phyloP scores from a whole-genome alignment of 2,797 vertebrate genomes.

The Hapalemur alaotrensis region DNA sequence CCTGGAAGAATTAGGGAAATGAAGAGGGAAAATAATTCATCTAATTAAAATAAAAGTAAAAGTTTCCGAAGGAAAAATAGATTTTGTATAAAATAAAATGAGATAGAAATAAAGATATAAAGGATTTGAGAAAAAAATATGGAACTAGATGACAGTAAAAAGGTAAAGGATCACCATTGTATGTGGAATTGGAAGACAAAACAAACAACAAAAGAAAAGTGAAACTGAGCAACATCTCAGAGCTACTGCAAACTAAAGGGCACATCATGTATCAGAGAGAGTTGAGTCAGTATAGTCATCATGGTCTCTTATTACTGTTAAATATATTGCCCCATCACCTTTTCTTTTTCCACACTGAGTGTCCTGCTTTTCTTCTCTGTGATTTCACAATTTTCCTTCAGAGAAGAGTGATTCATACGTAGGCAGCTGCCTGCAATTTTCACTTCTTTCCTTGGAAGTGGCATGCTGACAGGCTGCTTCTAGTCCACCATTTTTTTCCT shows the following conservation, averaged over 20 bases:
- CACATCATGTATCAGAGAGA: background rate
- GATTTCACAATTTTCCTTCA: too few species aligned
- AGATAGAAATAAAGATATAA: background rate
- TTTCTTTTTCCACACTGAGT: too few species aligned
- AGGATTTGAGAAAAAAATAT: background rate
- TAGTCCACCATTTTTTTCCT: too few species aligned
- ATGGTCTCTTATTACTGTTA: background rate
- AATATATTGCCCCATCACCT: too few species aligned
- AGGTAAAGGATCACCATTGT: background rate
- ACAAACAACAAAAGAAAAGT: background rate
- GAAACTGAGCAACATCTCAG: background rate
- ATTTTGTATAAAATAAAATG: background rate
- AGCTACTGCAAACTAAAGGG: rapidly evolving
- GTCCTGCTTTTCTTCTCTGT: too few species aligned
- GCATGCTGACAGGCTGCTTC: too few species aligned
- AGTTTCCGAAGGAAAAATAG: background rate
- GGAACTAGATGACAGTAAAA: background rate
- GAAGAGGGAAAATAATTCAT: background rate
- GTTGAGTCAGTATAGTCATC: background rate
- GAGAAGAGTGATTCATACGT: too few species aligned
- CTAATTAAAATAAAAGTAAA: background rate
- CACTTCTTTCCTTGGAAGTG: too few species aligned
- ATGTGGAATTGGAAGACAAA: background rate
- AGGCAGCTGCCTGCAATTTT: too few species aligned
- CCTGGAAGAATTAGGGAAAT: background rate